Evolutionary conservation across 2,113 vertebrate genomes (phyloP).

Genomic region (Acanthochromis polyacanthus): DNA sequence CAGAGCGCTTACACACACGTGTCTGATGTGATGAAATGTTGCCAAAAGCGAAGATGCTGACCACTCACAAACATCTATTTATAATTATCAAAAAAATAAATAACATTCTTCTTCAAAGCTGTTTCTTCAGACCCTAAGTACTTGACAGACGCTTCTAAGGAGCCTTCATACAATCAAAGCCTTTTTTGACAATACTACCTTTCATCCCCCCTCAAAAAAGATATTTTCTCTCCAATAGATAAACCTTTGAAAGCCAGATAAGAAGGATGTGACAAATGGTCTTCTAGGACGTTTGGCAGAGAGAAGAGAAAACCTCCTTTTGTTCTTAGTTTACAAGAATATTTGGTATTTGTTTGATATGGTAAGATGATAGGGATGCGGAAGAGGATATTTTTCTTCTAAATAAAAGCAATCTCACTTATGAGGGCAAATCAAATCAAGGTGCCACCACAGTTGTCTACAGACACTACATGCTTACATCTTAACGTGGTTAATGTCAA

Average conservation of each 20-base stretch:
- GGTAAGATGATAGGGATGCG: constrained; percentile 25
- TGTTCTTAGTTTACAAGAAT: constrained; percentile 27
- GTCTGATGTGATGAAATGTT: constrained; percentile 7
- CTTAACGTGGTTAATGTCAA: not conserved
- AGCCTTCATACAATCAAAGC: constrained; percentile 33
- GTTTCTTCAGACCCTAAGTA: constrained; percentile 13
- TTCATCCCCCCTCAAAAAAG: not conserved
- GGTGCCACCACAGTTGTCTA: not conserved
- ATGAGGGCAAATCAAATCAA: not conserved
- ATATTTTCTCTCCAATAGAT: constrained; percentile 46
- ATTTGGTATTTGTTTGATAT: constrained; percentile 39
- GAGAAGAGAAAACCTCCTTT: constrained; percentile 50
- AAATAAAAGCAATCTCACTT: not conserved
- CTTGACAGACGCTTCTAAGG: constrained; percentile 28
- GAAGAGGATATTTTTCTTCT: not conserved
- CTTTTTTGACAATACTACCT: constrained; percentile 7
- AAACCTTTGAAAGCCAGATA: constrained; percentile 51
- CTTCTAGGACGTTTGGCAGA: constrained; percentile 33
- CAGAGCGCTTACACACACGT: not conserved
- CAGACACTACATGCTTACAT: not conserved
- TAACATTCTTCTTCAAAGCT: constrained; percentile 23
- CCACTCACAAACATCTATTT: not conserved
- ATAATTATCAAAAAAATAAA: constrained; percentile 42
- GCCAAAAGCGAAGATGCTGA: constrained; percentile 24
- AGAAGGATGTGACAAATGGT: constrained; percentile 54